Evolutionary conservation across 1,140 invertebrate genomes (phyloP).

Genomic region (Drosophila ficusphila): DNA sequence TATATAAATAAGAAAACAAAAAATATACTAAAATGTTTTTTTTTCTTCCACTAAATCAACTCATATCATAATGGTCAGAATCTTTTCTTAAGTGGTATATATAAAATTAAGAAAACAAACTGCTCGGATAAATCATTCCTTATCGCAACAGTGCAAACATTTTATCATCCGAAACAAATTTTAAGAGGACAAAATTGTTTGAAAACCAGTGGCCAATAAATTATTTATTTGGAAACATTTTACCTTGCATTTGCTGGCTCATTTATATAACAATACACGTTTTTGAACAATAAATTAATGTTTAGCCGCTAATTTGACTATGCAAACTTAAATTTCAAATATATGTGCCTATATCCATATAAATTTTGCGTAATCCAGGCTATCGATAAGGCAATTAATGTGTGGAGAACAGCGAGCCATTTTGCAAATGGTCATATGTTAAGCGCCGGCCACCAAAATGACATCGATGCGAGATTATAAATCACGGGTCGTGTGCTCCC

Average conservation of each 20-base stretch:
- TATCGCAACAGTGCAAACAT: too few species aligned
- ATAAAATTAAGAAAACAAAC: too few species aligned
- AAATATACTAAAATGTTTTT: too few species aligned
- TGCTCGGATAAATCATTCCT: too few species aligned
- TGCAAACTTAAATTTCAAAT: not conserved
- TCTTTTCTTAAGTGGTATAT: too few species aligned
- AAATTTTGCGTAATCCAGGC: constrained; percentile 35
- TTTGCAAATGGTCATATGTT: constrained; percentile 34
- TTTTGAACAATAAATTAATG: not conserved
- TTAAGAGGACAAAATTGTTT: not conserved
- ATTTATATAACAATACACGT: not conserved
- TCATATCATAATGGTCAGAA: too few species aligned
- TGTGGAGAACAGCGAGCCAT: not conserved
- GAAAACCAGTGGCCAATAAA: not conserved
- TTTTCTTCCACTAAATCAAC: too few species aligned
- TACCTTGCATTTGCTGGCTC: not conserved
- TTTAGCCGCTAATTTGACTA: constrained; percentile 1
- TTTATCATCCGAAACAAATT: too few species aligned
- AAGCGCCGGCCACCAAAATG: constrained; percentile 20
- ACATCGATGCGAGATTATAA: constrained; percentile 51
- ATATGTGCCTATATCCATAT: constrained; percentile 8
- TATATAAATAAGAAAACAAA: too few species aligned
- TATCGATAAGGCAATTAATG: constrained; percentile 9
- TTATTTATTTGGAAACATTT: not conserved
- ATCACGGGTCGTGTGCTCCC: constrained; percentile 16